Percentiles rank a stretch among this genome's conserved stretches.
These are phyloP conservation scores for Urosaurus nigricauda DNA, from an alignment of 2,797 vertebrate genomes.

Conservation along the genomic window DNA sequence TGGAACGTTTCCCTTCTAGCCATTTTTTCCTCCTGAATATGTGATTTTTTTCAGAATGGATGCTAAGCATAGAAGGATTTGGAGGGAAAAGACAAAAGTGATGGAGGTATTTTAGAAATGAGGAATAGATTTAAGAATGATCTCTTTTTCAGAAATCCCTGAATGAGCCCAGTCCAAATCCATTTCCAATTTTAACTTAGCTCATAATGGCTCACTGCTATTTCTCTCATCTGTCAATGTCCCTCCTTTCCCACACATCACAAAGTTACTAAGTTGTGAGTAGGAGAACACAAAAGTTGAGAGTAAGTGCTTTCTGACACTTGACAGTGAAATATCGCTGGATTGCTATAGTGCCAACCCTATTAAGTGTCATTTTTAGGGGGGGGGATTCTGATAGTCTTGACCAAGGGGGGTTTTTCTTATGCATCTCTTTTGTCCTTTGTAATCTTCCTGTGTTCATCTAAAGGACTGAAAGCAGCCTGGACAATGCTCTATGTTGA, in stretches of 20 bases:
- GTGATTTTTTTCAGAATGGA: conserved; percentile 51
- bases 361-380: background rate
- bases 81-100: background rate
- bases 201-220: background rate
- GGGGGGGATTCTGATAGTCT: too few species aligned
- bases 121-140: background rate
- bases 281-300: background rate
- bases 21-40: conserved; percentile 46
- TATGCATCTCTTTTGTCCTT: too few species aligned
- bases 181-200: background rate
- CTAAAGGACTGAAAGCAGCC: background rate
- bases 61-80: background rate
- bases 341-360: background rate
- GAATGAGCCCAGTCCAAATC: background rate
- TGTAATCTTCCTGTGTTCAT: too few species aligned
- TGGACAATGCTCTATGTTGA: too few species aligned
- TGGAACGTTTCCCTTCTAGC: conserved; percentile 61
- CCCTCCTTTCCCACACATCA: background rate
- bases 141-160: background rate
- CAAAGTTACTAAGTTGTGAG: background rate
- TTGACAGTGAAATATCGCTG: too few species aligned
- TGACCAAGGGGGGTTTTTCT: too few species aligned
- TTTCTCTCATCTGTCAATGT: background rate
- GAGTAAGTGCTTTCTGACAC: background rate
- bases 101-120: conserved; percentile 1